Evolutionary conservation across 2,797 vertebrate genomes (phyloP), one percentile per base, ranked within the genome.

Genomic region (Eupleurogrammus muticus): DNA sequence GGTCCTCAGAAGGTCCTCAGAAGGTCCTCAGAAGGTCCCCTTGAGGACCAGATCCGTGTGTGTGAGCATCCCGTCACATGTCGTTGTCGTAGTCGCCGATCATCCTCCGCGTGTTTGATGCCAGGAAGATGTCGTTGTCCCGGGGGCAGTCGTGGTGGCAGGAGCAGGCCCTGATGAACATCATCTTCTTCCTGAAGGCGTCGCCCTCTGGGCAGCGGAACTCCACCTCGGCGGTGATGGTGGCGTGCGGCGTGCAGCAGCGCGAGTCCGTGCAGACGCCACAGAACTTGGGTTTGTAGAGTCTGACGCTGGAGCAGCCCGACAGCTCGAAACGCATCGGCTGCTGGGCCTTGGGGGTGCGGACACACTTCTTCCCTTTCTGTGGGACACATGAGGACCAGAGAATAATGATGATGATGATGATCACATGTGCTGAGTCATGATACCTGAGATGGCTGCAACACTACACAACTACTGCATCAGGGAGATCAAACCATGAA

Each of bases 161-260:
- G 74, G 92, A 91, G 79, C 95, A 96, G 57, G 82, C 90, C 83
- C 91, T 93, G 82, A 96, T 94, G 72, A 95, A 91, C 95, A 96
- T 96, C 92, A 96, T 94, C 85, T 93, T 95, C 69, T 88, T 89
- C 9, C 74, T 87, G 85, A 96, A 94, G 32, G 74, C 73, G 38
- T 95, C 94, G 0, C 95, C 94, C 58, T 95, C 94, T 0, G 95
- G 95, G 67, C 95, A 96, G 58, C 3, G 85, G 85, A 96, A 96
- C 71, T 94, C 90, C 76, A 96, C 92, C 1, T 93, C 75, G 0
- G 34, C 44, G 0, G 94, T 95, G 80, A 86, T 49, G 54, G 93
- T 94, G 68, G 82, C 4, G 5, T 85, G 88, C 0, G 94, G 95
- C 0, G 92, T 93, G 90, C 95, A 96, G 87, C 95, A 96, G 52